These are phyloP conservation scores for Brienomyrus longianalis DNA, from an alignment of 2,113 vertebrate species.

Conservation along the genomic window DNA sequence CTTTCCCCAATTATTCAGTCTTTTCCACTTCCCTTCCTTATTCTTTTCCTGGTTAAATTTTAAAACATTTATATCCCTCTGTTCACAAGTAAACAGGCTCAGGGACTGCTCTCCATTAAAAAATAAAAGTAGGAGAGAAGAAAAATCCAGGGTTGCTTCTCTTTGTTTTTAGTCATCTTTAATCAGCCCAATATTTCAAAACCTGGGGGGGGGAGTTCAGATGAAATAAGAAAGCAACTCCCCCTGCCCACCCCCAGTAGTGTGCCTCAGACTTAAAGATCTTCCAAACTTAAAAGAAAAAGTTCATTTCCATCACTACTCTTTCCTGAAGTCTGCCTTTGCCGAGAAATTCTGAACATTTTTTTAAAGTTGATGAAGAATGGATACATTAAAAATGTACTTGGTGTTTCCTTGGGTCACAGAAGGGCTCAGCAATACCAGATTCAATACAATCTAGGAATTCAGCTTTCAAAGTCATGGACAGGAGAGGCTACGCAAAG, in stretches of 20 bases:
- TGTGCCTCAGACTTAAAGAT: slow-evolving; percentile 52
- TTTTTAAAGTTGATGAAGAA: slow-evolving; percentile 58
- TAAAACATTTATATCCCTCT: slow-evolving; percentile 76
- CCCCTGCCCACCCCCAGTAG: slow-evolving; percentile 33
- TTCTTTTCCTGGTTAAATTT: slow-evolving; percentile 59
- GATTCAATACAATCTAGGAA: not conserved
- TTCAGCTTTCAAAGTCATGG: not conserved
- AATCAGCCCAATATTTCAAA: slow-evolving; percentile 60
- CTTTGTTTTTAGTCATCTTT: slow-evolving; percentile 60
- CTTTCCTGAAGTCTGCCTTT: slow-evolving; percentile 48
- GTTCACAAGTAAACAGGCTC: slow-evolving; percentile 67
- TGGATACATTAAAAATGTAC: slow-evolving; percentile 38
- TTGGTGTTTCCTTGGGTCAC: slow-evolving; percentile 54
- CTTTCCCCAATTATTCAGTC: slow-evolving; percentile 66
- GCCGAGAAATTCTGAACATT: slow-evolving; percentile 53
- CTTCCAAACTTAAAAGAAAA: slow-evolving; percentile 59
- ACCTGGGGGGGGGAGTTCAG: slow-evolving; percentile 18
- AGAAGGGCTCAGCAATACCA: not conserved
- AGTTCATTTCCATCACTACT: slow-evolving; percentile 55
- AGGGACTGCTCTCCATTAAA: slow-evolving; percentile 72
- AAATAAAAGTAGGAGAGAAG: slow-evolving; percentile 58
- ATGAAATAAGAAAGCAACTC: slow-evolving; percentile 60
- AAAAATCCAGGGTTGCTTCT: slow-evolving; percentile 40
- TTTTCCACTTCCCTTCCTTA: slow-evolving; percentile 59
- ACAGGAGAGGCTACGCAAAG: not conserved